Base-by-base conservation (phyloP, 2,888 invertebrate species). In the Antheraea assamensis region DNA sequence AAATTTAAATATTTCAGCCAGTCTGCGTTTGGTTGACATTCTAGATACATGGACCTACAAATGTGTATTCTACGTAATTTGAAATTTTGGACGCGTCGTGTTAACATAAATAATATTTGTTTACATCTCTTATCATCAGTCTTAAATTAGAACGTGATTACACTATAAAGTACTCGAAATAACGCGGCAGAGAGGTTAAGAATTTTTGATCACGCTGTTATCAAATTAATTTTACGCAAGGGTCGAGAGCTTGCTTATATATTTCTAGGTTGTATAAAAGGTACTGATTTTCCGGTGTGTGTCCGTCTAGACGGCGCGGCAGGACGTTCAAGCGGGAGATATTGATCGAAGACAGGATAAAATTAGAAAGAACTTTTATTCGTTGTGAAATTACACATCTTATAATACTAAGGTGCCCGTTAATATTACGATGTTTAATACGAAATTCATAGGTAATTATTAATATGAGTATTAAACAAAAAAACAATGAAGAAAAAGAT, bases 231-330 rank as follows among this genome's bases (percentile, higher is more conserved):
- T 61, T 42, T 49, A 15, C 49, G 31, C 19, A 21, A 70, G 19
- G 13, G 52, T 35, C 55, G 35, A 42, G n/a, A 17, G 31, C 30
- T 27, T 68, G 31, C 31, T 19, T 52, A 24, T 68, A 66, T 52
- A 17, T 35, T 52, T 35, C 8, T 35, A 55, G 47, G 24, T 24
- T 52, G 31, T 42, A 30, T 72, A 52, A 52, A 68, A 66, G 64
- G 68, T 35, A 68, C 75, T 77, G 79, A 78, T 78, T 78, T 71
- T 78, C 79, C 80, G 75, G 79, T 83, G 85, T 83, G 85, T 78
- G 81, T 73, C 84, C 80, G 91, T 91, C 92, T 92, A 92, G 92
- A 92, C 90, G 77, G 82, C 78, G 91, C 90, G 77, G 81, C 78
- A 76, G 84, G 86, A 83, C 84, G 85, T 83, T 82, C 77, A 82